phyloP scores from a whole-genome alignment of 2,797 vertebrate genomes.

The Arctocebus calabarensis region DNA sequence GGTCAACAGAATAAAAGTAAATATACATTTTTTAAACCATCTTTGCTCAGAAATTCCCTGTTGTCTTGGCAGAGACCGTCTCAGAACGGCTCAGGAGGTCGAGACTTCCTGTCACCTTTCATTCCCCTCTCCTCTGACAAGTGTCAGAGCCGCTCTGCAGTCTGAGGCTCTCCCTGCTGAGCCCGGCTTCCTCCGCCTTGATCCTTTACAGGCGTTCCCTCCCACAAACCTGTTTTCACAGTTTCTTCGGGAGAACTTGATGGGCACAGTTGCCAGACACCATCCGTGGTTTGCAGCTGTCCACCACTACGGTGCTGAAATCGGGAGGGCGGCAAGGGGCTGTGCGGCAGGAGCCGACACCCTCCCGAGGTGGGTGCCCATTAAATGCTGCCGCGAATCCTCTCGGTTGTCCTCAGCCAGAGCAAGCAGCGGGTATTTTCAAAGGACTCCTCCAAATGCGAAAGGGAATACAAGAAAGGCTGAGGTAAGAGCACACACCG shows the following conservation, averaged over 20 bases:
- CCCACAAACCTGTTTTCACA: not conserved
- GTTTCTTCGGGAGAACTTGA: not conserved
- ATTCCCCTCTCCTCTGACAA: not conserved
- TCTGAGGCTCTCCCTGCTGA: not conserved
- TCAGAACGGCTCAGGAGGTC: not conserved
- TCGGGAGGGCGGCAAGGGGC: not conserved
- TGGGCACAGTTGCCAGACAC: not conserved
- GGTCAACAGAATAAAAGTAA: not conserved
- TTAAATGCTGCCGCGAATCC: not conserved
- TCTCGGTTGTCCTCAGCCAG: not conserved
- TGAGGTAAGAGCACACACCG: not conserved
- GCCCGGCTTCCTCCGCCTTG: not conserved
- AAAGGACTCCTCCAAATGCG: conserved; percentile 6
- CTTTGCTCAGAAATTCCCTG: not conserved
- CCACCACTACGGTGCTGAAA: conserved; percentile 57
- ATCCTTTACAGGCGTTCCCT: not conserved
- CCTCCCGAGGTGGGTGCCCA: not conserved
- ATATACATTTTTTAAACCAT: not conserved
- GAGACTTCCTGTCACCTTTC: not conserved
- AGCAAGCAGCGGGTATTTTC: not conserved
- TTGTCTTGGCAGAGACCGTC: not conserved
- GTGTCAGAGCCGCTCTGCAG: not conserved
- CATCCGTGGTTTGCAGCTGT: conserved; percentile 20
- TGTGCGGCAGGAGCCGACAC: not conserved
- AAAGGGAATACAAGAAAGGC: not conserved